A percentile compares a stretch with the other conserved stretches of the same genome.
phyloP scores from a whole-genome alignment of 2,113 vertebrate species.

The Engystomops pustulosus region DNA sequence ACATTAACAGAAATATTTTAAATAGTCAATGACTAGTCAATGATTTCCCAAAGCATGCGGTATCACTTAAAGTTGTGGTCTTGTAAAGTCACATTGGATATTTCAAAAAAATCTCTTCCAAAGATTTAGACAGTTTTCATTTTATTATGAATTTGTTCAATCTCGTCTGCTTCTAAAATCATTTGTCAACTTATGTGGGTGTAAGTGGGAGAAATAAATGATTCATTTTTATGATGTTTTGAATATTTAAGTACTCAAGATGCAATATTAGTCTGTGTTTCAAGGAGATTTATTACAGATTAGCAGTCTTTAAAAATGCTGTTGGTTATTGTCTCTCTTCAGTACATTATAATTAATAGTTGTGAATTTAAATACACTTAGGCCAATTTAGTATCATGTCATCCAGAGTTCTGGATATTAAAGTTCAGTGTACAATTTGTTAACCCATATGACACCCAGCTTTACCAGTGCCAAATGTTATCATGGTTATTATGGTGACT shows the following conservation, averaged over 20 bases:
- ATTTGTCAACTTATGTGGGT: conserved; percentile 58
- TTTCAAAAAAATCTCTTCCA: conserved; percentile 38
- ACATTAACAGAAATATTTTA: neutral
- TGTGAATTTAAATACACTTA: conserved; percentile 43
- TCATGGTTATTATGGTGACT: neutral
- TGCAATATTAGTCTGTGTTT: conserved; percentile 51
- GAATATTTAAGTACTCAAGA: conserved; percentile 47
- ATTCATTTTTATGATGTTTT: conserved; percentile 57
- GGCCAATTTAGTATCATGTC: conserved; percentile 12
- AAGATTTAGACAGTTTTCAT: conserved; percentile 48
- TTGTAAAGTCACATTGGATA: neutral
- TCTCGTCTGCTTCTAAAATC: conserved; percentile 50
- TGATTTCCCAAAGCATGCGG: neutral
- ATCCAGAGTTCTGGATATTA: neutral
- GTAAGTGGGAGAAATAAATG: conserved; percentile 56
- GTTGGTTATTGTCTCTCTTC: conserved; percentile 26
- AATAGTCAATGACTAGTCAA: neutral
- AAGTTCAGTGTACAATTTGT: neutral
- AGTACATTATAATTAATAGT: conserved; percentile 41
- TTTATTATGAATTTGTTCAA: conserved; percentile 53
- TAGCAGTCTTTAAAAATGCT: conserved; percentile 43
- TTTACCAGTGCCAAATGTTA: too few species aligned
- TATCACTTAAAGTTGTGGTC: neutral
- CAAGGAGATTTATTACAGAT: conserved; percentile 38
- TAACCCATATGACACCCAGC: neutral